Evolutionary conservation across 2,113 vertebrate genomes (phyloP), one percentile per base, ranked within the genome.

Genomic region (human (Homo sapiens)): DNA sequence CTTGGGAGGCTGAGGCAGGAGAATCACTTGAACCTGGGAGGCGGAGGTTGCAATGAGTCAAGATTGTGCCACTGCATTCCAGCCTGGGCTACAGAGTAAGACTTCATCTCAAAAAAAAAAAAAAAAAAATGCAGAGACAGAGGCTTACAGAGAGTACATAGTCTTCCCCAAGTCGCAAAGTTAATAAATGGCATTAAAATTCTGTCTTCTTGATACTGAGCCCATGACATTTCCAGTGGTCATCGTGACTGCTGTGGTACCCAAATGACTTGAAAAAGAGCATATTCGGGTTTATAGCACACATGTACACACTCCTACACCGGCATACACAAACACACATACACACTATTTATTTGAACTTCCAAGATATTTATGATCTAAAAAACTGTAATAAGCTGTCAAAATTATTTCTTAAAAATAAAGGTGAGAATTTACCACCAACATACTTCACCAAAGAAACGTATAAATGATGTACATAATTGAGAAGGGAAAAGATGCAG

Each of bases 401-500:
- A 66, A 57, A 27, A 64, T 45, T 45, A 9, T 22, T 50, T 27
- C 23, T 73, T 79, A 61, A 66, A 93, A 84, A 40, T 30, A n/a
- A 52, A 9, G 6, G 1, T 22, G 22, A 59, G 45, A 1, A 1
- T 27, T 86, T 43, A 43, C 25, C 7, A 43, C 11, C 23, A 64
- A 43, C 0, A 7, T 20, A 30, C 5, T 17, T 55, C 52, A 73
- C 20, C 66, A 32, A 78, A 76, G 38, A 79, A 25, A 40, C 1
- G 8, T 14, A n/a, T 16, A 23, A 14, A 6, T 1, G 3, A 25
- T 18, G 4, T 2, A 2, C 14, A 81, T 66, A 2, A 16, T 2
- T n/a, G 40, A 79, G 13, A 61, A 38, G 30, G 10, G 0, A 57
- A 50, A 7, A 6, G 7, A 0, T 0, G 11, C 1, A 25, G 3